phyloP scores from a whole-genome alignment of 2,113 vertebrate genomes.

The Origma solitaria region DNA sequence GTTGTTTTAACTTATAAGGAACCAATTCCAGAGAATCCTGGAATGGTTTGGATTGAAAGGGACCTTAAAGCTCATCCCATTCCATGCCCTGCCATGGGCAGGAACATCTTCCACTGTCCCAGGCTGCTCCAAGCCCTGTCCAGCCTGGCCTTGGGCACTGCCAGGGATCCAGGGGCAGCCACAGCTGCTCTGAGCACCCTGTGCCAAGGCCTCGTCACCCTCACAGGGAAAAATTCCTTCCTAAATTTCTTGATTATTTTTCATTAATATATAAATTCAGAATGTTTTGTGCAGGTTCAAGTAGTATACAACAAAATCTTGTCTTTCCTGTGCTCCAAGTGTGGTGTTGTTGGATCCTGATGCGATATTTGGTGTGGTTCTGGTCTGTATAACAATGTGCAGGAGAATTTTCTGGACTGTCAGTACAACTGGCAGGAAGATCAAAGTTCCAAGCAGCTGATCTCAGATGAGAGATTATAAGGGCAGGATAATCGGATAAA shows the following conservation, averaged over 20 bases:
- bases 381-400: background rate
- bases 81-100: background rate
- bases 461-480: slow-evolving; percentile 23
- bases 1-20: background rate
- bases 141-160: fast-evolving
- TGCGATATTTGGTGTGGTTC: background rate
- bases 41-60: background rate
- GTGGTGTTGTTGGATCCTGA: background rate
- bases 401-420: background rate
- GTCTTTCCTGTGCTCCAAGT: background rate
- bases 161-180: background rate
- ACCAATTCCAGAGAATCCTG: background rate
- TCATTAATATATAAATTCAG: background rate
- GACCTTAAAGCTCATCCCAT: background rate
- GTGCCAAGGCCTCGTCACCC: fast-evolving
- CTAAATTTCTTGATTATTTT: background rate
- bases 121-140: fast-evolving
- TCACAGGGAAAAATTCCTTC: background rate
- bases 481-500: slow-evolving; percentile 52
- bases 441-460: slow-evolving; percentile 58
- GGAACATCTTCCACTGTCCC: fast-evolving
- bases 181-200: background rate
- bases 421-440: slow-evolving; percentile 17
- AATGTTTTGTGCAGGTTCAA: background rate
- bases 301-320: background rate